Percentiles rank a stretch among this genome's conserved stretches.
These are phyloP conservation scores for Pollenia griseotomentosa DNA, from an alignment of 2,888 invertebrate species.

Conservation along the genomic window DNA sequence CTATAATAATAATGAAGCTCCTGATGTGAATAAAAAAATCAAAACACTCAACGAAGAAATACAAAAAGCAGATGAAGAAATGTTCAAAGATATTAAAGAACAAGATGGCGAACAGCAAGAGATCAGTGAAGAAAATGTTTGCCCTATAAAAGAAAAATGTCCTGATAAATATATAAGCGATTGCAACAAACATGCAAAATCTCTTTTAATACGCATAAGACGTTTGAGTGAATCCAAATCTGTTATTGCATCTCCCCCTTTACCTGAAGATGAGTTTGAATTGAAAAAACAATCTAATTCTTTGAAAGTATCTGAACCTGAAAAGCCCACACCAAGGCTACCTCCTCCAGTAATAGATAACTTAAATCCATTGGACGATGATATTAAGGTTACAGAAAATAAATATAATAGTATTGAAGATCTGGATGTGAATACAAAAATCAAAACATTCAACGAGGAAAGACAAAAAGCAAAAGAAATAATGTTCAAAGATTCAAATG, in stretches of 20 bases:
- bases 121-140: not conserved
- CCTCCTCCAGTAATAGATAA: slow-evolving; percentile 77
- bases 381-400: no score
- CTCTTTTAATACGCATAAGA: slow-evolving; percentile 49
- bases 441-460: no score
- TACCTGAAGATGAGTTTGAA: slow-evolving; percentile 51
- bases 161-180: not conserved
- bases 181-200: not conserved
- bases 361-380: no score
- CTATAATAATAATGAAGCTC: slow-evolving; percentile 34
- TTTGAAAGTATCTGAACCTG: slow-evolving; percentile 11
- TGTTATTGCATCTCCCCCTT: no score
- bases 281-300: not conserved
- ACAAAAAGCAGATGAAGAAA: not conserved
- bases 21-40: not conserved
- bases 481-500: not conserved
- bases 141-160: not conserved
- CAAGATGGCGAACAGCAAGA: not conserved
- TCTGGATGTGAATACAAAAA: no score
- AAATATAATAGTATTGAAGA: no score
- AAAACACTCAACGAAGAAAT: slow-evolving; percentile 4
- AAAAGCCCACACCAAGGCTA: no score
- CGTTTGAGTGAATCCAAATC: no score
- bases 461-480: no score
- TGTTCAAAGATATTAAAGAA: not conserved